A percentile compares a stretch with the other conserved stretches of the same genome.
Evolutionary conservation across 35 echinoderm and acorn worm genomes (phyloP).

Genomic region (Hemicentrotus pulcherrimus): DNA sequence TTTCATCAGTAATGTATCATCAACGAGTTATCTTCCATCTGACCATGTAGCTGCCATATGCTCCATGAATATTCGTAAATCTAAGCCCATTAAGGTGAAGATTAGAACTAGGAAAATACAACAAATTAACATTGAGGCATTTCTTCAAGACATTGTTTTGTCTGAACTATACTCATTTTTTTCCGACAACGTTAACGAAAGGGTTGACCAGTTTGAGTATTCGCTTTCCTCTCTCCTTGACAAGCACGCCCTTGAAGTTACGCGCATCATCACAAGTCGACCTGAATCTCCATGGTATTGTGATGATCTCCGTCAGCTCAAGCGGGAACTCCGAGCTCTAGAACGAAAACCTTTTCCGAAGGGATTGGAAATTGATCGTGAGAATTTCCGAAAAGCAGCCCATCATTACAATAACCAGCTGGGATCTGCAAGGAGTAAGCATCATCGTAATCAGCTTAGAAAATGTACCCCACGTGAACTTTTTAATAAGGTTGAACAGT

Average conservation of each 20-base stretch:
- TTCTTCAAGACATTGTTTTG: too few relatives aligned
- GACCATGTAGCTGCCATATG: too few relatives aligned
- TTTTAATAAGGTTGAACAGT: neutral
- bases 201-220: neutral
- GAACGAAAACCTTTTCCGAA: neutral
- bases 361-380: neutral
- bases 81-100: neutral
- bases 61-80: neutral
- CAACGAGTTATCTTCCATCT: neutral
- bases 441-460: constrained; percentile 8
- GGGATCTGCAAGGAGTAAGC: neutral
- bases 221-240: neutral
- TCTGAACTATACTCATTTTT: too few relatives aligned
- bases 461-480: constrained; percentile 7
- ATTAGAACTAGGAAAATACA: neutral
- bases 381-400: constrained; percentile 20
- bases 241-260: neutral
- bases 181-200: neutral
- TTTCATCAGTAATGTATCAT: neutral
- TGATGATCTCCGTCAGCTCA: constrained; percentile 13
- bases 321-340: neutral
- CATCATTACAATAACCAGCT: constrained; percentile 18
- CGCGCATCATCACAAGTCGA: neutral
- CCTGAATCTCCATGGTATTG: constrained; percentile 14
- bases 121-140: neutral